Percentiles rank a stretch among this genome's conserved stretches.
These are phyloP conservation scores for Drosophila melanogaster DNA, from an alignment of 1,140 invertebrate genomes.

Conservation along the genomic window DNA sequence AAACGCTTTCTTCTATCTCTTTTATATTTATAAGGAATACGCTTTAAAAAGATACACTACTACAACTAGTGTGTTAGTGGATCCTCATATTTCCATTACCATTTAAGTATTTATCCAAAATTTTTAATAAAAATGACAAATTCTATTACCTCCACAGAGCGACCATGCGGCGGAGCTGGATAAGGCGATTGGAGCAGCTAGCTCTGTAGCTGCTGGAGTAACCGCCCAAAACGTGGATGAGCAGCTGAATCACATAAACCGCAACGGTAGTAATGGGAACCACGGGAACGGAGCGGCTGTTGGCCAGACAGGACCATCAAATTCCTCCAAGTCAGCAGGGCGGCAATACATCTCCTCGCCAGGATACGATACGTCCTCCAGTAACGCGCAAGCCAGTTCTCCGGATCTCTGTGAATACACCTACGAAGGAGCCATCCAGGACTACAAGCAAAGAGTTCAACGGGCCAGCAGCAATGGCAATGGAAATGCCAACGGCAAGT, in stretches of 20 bases:
- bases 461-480: slow-evolving; percentile 84
- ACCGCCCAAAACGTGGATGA: slow-evolving; percentile 38
- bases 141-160: slow-evolving; percentile 46
- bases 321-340: slow-evolving; percentile 34
- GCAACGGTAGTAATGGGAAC: slow-evolving; percentile 56
- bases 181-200: slow-evolving; percentile 61
- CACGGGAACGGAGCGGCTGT: slow-evolving; percentile 23
- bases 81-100: too few relatives aligned
- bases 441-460: slow-evolving; percentile 90
- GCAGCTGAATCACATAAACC: slow-evolving; percentile 69
- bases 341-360: slow-evolving; percentile 82
- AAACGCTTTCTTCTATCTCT: background rate
- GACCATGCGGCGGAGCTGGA: slow-evolving; percentile 74
- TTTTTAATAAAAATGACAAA: background rate
- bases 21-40: too few relatives aligned
- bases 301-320: slow-evolving; percentile 45
- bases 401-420: slow-evolving; percentile 89
- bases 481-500: slow-evolving; percentile 43
- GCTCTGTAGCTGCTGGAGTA: slow-evolving; percentile 7
- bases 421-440: slow-evolving; percentile 93
- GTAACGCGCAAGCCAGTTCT: slow-evolving; percentile 76
- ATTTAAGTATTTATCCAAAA: background rate
- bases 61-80: too few relatives aligned
- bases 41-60: too few relatives aligned
- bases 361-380: slow-evolving; percentile 80